Conservation (phyloP, 2,797 vertebrate genomes). For the Craterocephalus amniculus region DNA sequence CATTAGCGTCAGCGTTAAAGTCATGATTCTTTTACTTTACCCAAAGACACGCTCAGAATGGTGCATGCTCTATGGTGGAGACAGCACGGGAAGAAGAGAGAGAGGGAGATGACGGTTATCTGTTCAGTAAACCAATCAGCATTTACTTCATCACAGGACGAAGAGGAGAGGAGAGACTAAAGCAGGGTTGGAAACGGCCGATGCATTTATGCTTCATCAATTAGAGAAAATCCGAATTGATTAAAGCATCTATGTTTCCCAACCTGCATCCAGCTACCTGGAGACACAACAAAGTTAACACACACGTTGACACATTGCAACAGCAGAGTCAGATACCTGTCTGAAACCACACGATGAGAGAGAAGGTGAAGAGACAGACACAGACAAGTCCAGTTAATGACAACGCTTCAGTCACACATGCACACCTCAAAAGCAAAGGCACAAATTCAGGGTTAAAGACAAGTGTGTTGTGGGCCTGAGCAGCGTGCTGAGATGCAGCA, state of each 20-base stretch:
- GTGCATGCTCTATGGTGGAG: constrained; percentile 96
- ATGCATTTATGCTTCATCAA: neutral
- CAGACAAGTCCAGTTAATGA: constrained; percentile 30
- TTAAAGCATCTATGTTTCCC: constrained; percentile 36
- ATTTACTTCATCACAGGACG: constrained; percentile 40
- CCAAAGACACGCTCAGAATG: constrained; percentile 93
- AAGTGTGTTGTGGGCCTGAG: constrained; percentile 14
- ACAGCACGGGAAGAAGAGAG: constrained; percentile 82
- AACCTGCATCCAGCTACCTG: constrained; percentile 13
- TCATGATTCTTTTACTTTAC: constrained; percentile 93
- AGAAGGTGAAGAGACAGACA: constrained; percentile 39
- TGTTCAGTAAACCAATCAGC: constrained; percentile 61
- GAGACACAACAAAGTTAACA: constrained; percentile 28
- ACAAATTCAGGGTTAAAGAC: neutral
- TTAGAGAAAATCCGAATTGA: constrained; percentile 8
- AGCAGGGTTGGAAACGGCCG: constrained; percentile 34
- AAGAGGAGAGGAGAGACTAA: constrained; percentile 13
- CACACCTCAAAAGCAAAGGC: constrained; percentile 21
- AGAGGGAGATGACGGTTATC: constrained; percentile 77
- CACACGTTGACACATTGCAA: constrained; percentile 8
- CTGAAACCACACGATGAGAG: constrained; percentile 40
- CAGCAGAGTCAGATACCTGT: constrained; percentile 40
- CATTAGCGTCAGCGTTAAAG: constrained; percentile 72
- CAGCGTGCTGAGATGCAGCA: neutral
- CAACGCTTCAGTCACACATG: constrained; percentile 28